Evolutionary conservation across 2,797 vertebrate species (phyloP).

Genomic region (Kryptopterus vitreolus): DNA sequence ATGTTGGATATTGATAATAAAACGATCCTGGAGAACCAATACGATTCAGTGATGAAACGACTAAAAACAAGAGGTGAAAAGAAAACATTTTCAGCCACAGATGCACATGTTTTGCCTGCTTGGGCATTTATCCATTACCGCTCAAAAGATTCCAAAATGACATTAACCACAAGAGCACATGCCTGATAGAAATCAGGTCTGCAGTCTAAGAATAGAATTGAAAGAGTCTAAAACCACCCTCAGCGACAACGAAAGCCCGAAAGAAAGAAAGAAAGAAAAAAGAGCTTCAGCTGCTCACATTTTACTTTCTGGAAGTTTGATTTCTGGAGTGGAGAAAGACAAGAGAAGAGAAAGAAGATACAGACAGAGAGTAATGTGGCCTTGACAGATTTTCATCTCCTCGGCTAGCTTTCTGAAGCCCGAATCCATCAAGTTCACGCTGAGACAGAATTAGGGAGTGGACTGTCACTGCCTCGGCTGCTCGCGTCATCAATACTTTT

Average conservation of each 20-base stretch:
- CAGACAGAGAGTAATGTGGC: not conserved
- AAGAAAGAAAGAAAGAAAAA: constrained; percentile 24
- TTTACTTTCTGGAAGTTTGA: constrained; percentile 34
- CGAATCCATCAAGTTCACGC: constrained; percentile 33
- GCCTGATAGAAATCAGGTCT: constrained; percentile 35
- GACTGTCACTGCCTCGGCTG: not conserved
- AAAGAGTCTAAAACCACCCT: constrained; percentile 31
- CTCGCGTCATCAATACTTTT: not conserved
- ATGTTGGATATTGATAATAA: not conserved
- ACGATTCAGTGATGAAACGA: constrained; percentile 1
- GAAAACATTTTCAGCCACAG: constrained; percentile 28
- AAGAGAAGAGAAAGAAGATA: not conserved
- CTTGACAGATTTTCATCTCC: constrained; percentile 31
- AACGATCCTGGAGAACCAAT: not conserved
- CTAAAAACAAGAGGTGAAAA: constrained; percentile 24
- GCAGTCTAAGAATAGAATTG: constrained; percentile 41
- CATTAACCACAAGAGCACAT: not conserved
- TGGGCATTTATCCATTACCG: constrained; percentile 32
- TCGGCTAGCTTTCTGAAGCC: constrained; percentile 20
- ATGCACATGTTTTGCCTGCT: not conserved
- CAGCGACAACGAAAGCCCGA: not conserved
- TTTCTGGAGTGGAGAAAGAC: constrained; percentile 22
- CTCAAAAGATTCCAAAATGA: constrained; percentile 33
- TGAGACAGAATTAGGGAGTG: constrained; percentile 27
- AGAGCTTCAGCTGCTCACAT: constrained; percentile 21